phyloP scores from a whole-genome alignment of 2,888 invertebrate species.

The Acheta domesticus region DNA sequence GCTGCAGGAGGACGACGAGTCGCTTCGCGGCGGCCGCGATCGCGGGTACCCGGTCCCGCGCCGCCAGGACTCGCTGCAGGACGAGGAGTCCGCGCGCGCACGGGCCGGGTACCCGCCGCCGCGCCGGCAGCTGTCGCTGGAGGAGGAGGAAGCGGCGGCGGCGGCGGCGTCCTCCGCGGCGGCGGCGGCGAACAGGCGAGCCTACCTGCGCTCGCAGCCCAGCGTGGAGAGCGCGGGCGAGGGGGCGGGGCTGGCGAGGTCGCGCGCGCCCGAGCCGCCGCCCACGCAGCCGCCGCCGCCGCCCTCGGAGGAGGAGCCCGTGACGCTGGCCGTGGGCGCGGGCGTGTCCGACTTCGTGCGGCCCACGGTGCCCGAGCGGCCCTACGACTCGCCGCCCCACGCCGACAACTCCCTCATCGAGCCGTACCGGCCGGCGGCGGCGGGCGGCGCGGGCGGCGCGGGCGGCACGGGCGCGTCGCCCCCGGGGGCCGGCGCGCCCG shows the following conservation, averaged over 20 bases:
- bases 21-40: not conserved
- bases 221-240: conserved; percentile 37
- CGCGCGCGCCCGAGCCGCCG: conserved; percentile 20
- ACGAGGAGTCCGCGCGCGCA: not conserved
- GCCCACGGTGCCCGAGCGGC: not conserved
- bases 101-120: conserved; percentile 11
- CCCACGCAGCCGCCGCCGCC: conserved; percentile 18
- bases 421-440: conserved; percentile 51
- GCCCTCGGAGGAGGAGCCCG: not conserved
- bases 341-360: conserved; percentile 11
- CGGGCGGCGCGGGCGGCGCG: conserved; percentile 36
- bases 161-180: conserved; percentile 45
- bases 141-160: conserved; percentile 42
- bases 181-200: conserved; percentile 38
- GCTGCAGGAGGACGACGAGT: not conserved
- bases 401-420: conserved; percentile 54
- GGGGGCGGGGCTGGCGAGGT: conserved; percentile 35
- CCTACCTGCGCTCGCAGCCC: conserved; percentile 37
- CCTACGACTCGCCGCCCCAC: conserved; percentile 12
- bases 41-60: not conserved
- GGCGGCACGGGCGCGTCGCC: conserved; percentile 37
- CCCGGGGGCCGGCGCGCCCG: conserved; percentile 44
- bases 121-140: conserved; percentile 46
- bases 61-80: not conserved
- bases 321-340: conserved; percentile 1